A percentile compares a stretch with the other conserved stretches of the same genome.
Evolutionary conservation across 35 echinoderm and acorn worm species (phyloP).

Genomic region (Chiridota heheva): DNA sequence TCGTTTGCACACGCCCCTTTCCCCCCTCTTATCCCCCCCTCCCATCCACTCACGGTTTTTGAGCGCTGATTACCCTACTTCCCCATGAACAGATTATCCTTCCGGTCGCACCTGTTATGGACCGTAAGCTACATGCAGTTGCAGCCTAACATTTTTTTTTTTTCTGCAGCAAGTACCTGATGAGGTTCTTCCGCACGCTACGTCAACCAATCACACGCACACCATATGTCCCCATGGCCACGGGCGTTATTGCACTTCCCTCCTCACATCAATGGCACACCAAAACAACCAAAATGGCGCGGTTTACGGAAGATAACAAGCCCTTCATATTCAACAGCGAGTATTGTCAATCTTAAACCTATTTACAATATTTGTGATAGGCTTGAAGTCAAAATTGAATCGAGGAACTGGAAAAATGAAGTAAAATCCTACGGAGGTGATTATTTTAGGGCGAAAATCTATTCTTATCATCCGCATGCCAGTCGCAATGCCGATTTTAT

Average conservation of each 20-base stretch:
- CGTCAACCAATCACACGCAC: not conserved
- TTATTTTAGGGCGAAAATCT: constrained; percentile 12
- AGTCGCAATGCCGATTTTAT: constrained; percentile 14
- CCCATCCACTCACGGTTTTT: too few relatives aligned
- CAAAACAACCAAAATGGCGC: not conserved
- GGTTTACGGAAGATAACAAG: constrained; percentile 10
- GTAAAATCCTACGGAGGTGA: constrained; percentile 19
- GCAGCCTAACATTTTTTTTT: too few relatives aligned
- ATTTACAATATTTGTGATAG: not conserved
- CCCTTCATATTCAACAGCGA: constrained; percentile 5
- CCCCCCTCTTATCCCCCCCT: too few relatives aligned
- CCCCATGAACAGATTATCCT: too few relatives aligned
- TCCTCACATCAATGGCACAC: not conserved
- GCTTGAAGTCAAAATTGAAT: constrained; percentile 1
- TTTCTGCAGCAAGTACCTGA: not conserved
- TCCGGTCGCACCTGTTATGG: too few relatives aligned
- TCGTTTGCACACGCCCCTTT: too few relatives aligned
- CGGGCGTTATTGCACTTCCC: not conserved
- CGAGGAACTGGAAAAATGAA: constrained; percentile 21
- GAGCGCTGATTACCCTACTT: too few relatives aligned
- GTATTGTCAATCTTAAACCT: not conserved
- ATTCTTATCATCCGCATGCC: not conserved
- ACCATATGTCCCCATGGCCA: constrained; percentile 15
- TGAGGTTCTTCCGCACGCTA: constrained; percentile 22
- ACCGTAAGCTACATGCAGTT: too few relatives aligned